phyloP scores from a whole-genome alignment of 2,113 vertebrate species.

The Fulmarus glacialis region DNA sequence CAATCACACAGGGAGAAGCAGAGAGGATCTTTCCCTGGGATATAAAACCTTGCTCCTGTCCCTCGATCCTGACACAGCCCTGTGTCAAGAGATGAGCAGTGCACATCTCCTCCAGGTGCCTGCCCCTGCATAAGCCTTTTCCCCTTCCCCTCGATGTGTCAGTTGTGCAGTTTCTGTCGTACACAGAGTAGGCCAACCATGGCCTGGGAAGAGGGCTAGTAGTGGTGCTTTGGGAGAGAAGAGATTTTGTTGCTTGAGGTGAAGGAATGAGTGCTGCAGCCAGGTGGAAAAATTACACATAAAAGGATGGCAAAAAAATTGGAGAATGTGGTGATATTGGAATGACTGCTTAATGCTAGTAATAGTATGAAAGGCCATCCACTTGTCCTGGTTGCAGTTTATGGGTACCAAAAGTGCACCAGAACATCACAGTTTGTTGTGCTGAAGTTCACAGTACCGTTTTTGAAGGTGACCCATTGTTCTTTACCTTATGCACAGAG shows the following conservation, averaged over 20 bases:
- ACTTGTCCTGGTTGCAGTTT: neutral
- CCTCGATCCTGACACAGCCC: neutral
- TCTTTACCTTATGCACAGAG: neutral
- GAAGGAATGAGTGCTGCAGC: neutral
- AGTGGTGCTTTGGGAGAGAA: neutral
- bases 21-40: neutral
- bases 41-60: neutral
- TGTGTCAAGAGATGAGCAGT: neutral
- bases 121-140: neutral
- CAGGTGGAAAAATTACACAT: neutral
- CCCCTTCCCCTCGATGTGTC: neutral
- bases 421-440: neutral
- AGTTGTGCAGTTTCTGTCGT: neutral
- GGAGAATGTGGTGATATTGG: neutral
- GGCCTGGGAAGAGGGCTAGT: neutral
- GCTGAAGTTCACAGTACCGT: neutral
- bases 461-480: neutral
- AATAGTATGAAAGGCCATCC: neutral
- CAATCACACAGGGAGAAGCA: neutral
- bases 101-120: fast-evolving
- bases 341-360: neutral
- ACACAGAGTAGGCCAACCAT: neutral
- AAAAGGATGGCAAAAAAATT: neutral
- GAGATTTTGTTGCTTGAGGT: neutral
- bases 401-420: neutral